Percentiles rank a stretch among this genome's conserved stretches.
These are phyloP conservation scores for Prunella fulvescens DNA, from an alignment of 2,113 vertebrate species.

Conservation along the genomic window DNA sequence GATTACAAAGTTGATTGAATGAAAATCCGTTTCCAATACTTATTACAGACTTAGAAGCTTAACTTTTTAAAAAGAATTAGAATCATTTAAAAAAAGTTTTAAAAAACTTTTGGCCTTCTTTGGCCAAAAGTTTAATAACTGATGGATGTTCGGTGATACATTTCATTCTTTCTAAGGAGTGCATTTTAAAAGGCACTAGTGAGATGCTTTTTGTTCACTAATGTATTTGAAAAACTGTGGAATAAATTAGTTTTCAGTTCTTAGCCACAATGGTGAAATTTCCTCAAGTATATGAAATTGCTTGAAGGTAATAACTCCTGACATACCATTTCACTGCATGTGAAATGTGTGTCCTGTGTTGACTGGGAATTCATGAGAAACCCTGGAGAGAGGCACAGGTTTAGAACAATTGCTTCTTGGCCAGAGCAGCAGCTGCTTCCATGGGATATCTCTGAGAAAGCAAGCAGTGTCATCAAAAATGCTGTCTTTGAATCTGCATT, in stretches of 20 bases:
- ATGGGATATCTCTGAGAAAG: neutral
- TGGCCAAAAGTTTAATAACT: neutral
- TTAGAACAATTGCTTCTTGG: neutral
- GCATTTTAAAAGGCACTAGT: neutral
- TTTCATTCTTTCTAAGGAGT: neutral
- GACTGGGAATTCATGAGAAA: neutral
- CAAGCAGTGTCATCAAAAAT: neutral
- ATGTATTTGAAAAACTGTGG: neutral
- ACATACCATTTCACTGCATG: neutral
- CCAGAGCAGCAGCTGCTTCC: neutral
- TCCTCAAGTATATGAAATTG: neutral
- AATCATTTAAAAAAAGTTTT: neutral
- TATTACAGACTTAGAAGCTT: neutral
- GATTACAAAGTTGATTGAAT: neutral
- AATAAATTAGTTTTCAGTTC: neutral
- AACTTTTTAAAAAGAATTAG: neutral
- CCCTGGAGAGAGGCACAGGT: neutral
- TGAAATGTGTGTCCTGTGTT: neutral
- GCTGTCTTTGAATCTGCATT: neutral
- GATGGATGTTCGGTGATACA: neutral
- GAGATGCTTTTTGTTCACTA: neutral
- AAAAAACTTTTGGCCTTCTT: neutral
- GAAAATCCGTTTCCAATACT: neutral
- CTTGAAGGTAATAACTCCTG: neutral
- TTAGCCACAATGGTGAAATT: neutral